phyloP scores from a whole-genome alignment of 2,113 vertebrate species.

The Tor tambroides region DNA sequence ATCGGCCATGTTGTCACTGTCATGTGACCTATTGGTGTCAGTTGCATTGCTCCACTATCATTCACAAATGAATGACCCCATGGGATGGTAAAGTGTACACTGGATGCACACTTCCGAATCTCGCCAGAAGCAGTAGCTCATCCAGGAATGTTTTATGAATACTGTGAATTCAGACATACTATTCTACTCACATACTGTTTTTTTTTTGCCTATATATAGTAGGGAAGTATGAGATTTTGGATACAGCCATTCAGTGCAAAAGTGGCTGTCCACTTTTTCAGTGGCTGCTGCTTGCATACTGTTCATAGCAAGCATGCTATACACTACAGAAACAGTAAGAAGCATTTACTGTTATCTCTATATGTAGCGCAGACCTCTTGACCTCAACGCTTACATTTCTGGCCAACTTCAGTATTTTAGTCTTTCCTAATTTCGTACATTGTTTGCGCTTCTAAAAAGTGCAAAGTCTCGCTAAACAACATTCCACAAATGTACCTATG shows the following conservation, averaged over 20 bases:
- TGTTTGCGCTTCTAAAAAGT: background rate
- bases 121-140: too few species aligned
- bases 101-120: too few species aligned
- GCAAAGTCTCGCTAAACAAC: background rate
- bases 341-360: background rate
- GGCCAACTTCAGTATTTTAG: background rate
- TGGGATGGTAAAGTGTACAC: too few species aligned
- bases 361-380: background rate
- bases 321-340: background rate
- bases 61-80: too few species aligned
- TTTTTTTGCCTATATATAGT: too few species aligned
- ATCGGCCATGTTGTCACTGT: too few species aligned
- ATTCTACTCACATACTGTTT: too few species aligned
- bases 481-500: background rate
- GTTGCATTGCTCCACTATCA: too few species aligned
- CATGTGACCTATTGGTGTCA: too few species aligned
- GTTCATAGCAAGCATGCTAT: background rate
- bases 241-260: background rate
- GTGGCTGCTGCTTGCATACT: background rate
- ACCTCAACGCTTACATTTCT: background rate
- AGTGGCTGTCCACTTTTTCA: background rate
- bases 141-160: too few species aligned
- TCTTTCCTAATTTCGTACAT: background rate
- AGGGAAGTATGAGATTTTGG: background rate
- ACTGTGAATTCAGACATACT: too few species aligned